These are phyloP conservation scores for Chalcosyrphus nemorum DNA, from an alignment of 2,888 invertebrate species.

Conservation along the genomic window DNA sequence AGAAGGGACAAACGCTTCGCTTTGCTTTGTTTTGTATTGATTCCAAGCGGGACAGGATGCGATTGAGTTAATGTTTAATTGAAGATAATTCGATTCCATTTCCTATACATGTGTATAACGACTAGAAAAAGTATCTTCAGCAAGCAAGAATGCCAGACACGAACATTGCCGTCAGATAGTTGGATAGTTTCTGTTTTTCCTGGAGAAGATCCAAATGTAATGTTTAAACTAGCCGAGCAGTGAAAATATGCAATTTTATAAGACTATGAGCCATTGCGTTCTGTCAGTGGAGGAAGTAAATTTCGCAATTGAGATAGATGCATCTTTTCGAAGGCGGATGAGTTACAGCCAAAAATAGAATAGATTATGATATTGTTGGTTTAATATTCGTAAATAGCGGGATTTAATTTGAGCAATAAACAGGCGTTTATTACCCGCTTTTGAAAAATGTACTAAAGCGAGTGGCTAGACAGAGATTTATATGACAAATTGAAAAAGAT, in stretches of 20 bases:
- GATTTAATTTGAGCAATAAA: no score
- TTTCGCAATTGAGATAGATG: not conserved
- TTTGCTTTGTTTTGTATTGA: no score
- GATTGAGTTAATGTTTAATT: not conserved
- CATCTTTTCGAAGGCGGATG: no score
- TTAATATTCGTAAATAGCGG: no score
- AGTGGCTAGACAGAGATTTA: no score
- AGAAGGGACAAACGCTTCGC: not conserved
- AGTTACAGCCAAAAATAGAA: no score
- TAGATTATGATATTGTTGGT: no score
- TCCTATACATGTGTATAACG: not conserved
- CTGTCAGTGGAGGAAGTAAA: not conserved
- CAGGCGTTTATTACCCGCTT: no score
- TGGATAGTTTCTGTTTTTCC: slow-evolving; percentile 30
- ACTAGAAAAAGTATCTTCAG: no score
- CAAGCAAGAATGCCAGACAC: slow-evolving; percentile 14
- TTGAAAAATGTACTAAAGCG: no score
- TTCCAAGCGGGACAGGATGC: not conserved
- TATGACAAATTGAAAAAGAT: no score
- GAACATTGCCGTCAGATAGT: no score
- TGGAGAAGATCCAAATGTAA: slow-evolving; percentile 51
- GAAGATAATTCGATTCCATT: not conserved
- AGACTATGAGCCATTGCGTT: slow-evolving; percentile 3
- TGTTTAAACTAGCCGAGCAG: slow-evolving; percentile 28
- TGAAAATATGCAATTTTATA: slow-evolving; percentile 11